These are phyloP conservation scores for Amblyjoppa proteus DNA, from an alignment of 2,888 invertebrate genomes.

Conservation along the genomic window DNA sequence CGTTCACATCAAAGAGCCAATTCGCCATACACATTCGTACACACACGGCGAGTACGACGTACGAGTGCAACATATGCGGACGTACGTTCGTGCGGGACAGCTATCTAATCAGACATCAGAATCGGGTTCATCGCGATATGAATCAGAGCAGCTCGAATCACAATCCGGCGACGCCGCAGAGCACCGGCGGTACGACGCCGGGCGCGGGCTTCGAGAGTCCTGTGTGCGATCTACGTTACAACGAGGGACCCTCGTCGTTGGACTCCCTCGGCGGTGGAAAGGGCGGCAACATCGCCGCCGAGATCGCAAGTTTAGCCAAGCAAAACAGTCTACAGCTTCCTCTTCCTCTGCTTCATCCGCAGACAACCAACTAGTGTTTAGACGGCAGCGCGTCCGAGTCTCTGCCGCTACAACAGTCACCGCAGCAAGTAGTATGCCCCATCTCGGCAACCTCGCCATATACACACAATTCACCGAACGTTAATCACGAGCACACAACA, in stretches of 20 bases:
- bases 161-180: conserved; percentile 83
- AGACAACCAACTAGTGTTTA: conserved; percentile 85
- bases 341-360: conserved; percentile 83
- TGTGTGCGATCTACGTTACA: conserved; percentile 84
- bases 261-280: conserved; percentile 80
- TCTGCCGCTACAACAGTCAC: conserved; percentile 75
- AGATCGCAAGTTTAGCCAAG: conserved; percentile 83
- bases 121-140: conserved; percentile 89
- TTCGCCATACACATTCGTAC: conserved; percentile 92
- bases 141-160: conserved; percentile 81
- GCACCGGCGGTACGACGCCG: conserved; percentile 80
- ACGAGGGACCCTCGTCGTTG: conserved; percentile 83
- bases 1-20: conserved; percentile 91
- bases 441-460: conserved; percentile 77
- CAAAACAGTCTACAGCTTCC: conserved; percentile 84
- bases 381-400: conserved; percentile 80
- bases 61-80: conserved; percentile 91
- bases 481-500: conserved; percentile 49
- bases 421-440: conserved; percentile 80
- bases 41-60: conserved; percentile 90
- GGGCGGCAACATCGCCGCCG: conserved; percentile 80
- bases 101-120: conserved; percentile 92
- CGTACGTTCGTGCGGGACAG: conserved; percentile 92
- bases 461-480: conserved; percentile 53
- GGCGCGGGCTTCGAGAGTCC: conserved; percentile 83